These are phyloP conservation scores for Stomatorhinus ivindoensis DNA, from an alignment of 2,113 vertebrate species.

Conservation along the genomic window DNA sequence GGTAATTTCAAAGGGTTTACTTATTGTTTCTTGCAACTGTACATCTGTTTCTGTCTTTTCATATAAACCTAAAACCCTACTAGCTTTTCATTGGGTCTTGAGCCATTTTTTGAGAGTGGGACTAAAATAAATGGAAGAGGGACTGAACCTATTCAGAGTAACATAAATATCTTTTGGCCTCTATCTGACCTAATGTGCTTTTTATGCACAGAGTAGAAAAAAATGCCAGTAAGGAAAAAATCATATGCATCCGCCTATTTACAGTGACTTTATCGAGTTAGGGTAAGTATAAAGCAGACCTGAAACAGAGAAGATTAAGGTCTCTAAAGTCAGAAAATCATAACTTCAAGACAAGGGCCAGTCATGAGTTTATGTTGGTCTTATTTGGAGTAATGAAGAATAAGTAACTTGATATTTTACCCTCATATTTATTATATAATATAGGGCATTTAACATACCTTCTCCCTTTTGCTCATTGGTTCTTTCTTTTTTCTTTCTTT, in stretches of 20 bases:
- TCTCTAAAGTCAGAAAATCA: neutral
- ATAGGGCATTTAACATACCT: neutral
- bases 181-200: neutral
- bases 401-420: neutral
- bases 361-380: neutral
- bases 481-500: neutral
- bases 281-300: neutral
- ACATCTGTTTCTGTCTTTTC: neutral
- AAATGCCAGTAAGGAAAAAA: neutral
- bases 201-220: neutral
- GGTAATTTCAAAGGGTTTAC: neutral
- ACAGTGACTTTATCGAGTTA: neutral
- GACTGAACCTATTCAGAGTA: neutral
- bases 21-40: neutral
- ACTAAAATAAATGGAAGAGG: too few relatives aligned
- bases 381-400: neutral
- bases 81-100: neutral
- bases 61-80: neutral
- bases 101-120: neutral
- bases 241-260: neutral
- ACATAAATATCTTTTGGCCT: neutral
- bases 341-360: neutral
- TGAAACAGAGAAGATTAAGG: neutral
- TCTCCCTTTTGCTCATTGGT: neutral
- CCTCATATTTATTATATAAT: neutral